These are phyloP conservation scores for Battus philenor DNA, from an alignment of 1,140 invertebrate species.

Conservation along the genomic window DNA sequence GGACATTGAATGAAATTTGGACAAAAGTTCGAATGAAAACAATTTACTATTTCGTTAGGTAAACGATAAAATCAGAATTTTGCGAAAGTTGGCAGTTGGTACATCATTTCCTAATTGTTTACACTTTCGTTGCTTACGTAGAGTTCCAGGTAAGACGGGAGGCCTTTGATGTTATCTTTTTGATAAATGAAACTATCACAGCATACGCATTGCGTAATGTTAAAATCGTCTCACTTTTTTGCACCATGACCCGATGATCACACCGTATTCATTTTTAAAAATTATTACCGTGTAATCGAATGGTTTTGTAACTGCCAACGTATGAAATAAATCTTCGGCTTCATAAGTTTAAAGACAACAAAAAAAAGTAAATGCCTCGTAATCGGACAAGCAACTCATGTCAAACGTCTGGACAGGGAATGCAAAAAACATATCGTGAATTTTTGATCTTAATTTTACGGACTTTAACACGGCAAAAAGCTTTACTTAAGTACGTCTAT, in stretches of 20 bases:
- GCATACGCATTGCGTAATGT: slow-evolving; percentile 45
- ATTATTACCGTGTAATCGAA: slow-evolving; percentile 16
- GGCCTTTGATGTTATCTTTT: slow-evolving; percentile 40
- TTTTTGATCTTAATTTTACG: slow-evolving; percentile 13
- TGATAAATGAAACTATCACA: slow-evolving; percentile 58
- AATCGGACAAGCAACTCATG: slow-evolving; percentile 14
- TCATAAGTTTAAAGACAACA: slow-evolving; percentile 1
- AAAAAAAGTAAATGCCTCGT: slow-evolving; percentile 17
- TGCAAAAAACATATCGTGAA: slow-evolving; percentile 12
- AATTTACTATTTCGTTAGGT: slow-evolving; percentile 9
- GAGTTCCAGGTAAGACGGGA: slow-evolving; percentile 33
- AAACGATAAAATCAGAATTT: slow-evolving; percentile 8
- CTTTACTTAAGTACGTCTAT: too few relatives aligned
- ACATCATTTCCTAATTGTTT: slow-evolving; percentile 55
- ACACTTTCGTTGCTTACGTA: slow-evolving; percentile 53
- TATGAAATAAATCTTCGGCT: slow-evolving; percentile 6
- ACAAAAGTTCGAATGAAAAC: slow-evolving; percentile 4
- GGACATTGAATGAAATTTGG: background rate
- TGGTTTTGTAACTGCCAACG: background rate
- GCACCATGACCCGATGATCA: slow-evolving; percentile 14
- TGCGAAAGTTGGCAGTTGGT: slow-evolving; percentile 39
- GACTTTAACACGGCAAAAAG: background rate
- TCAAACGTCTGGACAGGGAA: slow-evolving; percentile 6
- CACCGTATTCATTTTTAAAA: slow-evolving; percentile 18
- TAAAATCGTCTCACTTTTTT: slow-evolving; percentile 31